Conservation (phyloP, 1,140 invertebrate genomes). For the Penaeus indicus region DNA sequence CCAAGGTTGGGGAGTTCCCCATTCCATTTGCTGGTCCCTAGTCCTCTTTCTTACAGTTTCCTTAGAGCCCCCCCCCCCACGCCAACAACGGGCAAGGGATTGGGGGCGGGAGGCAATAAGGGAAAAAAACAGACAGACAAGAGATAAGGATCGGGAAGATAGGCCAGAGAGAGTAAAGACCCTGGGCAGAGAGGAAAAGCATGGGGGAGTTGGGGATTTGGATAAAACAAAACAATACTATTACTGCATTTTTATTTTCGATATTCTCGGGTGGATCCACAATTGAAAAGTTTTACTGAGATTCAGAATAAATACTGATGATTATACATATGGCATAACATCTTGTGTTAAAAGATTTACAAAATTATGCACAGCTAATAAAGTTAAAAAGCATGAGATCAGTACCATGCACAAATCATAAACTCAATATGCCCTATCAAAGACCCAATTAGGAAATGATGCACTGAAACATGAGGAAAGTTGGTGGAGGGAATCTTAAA, state of each 20-base stretch:
- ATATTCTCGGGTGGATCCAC: constrained; percentile 61
- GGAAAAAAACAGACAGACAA: background rate
- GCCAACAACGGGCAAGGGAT: too few species aligned
- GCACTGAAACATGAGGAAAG: too few species aligned
- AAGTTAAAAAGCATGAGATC: constrained; percentile 51
- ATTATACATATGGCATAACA: constrained; percentile 38
- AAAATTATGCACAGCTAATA: constrained; percentile 17
- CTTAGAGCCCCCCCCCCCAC: too few species aligned
- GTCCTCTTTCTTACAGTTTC: too few species aligned
- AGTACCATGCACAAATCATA: constrained; percentile 57
- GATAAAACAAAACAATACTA: background rate
- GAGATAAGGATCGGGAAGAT: background rate
- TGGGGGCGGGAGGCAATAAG: too few species aligned
- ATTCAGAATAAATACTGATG: constrained; percentile 62
- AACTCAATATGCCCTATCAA: constrained; percentile 13
- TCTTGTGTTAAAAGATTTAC: constrained; percentile 27
- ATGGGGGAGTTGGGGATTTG: background rate
- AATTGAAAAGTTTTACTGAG: constrained; percentile 53
- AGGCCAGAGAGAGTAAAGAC: too few species aligned
- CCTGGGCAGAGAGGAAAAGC: background rate
- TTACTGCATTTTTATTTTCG: constrained; percentile 43
- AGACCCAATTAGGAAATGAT: too few species aligned
- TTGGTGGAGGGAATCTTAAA: background rate
- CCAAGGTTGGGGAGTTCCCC: too few species aligned
- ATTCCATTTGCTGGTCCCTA: too few species aligned